phyloP scores from a whole-genome alignment of 2,888 invertebrate genomes.

The Fragum fragum region DNA sequence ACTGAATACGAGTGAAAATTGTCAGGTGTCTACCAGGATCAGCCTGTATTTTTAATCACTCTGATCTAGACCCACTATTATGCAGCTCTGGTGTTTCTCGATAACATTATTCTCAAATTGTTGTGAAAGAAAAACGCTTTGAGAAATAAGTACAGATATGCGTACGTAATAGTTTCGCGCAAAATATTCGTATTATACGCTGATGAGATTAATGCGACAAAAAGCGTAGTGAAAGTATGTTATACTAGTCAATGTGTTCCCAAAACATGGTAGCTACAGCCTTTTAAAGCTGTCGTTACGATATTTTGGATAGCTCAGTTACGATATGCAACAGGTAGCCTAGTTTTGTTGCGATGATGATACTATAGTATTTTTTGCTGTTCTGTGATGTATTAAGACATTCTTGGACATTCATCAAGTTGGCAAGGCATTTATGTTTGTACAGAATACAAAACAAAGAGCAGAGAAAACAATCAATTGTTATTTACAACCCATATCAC shows the following conservation, averaged over 20 bases:
- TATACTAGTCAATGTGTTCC: too few species aligned
- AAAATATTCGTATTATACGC: not conserved
- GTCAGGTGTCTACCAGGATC: too few species aligned
- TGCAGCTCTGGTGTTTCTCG: not conserved
- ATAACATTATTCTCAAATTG: not conserved
- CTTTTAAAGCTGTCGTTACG: too few species aligned
- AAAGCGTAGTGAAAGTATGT: too few species aligned
- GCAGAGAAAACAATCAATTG: too few species aligned
- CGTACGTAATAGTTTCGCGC: not conserved
- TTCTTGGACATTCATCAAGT: conserved; percentile 29
- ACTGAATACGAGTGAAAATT: too few species aligned
- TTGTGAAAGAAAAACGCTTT: not conserved
- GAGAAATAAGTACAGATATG: not conserved
- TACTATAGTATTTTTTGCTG: not conserved
- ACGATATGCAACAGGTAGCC: conserved; percentile 2
- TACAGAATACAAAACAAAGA: not conserved
- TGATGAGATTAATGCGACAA: too few species aligned
- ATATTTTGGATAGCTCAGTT: too few species aligned
- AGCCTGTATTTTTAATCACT: too few species aligned
- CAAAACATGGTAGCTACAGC: too few species aligned
- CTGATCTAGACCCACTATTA: too few species aligned
- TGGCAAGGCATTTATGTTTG: conserved; percentile 14
- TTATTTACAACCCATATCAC: too few species aligned
- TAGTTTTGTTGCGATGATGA: not conserved
- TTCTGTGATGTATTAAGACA: conserved; percentile 29